These are phyloP conservation scores for Drosophila austrosaltans DNA, from an alignment of 2,888 invertebrate genomes.

Conservation along the genomic window DNA sequence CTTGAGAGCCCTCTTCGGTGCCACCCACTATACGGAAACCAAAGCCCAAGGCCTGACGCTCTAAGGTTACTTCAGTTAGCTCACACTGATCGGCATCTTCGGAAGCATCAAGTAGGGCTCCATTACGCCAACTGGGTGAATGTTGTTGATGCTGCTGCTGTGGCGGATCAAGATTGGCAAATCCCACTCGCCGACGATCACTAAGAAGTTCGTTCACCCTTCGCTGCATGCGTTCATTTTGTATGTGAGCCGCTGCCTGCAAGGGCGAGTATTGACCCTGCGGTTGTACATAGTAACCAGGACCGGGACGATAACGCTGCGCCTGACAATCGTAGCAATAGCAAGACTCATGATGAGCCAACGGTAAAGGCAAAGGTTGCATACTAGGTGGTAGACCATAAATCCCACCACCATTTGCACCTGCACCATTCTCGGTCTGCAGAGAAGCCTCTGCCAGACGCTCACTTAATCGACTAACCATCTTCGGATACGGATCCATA, in stretches of 20 bases:
- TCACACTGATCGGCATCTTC: slow-evolving; percentile 78
- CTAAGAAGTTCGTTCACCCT: slow-evolving; percentile 82
- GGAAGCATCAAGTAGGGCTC: slow-evolving; percentile 59
- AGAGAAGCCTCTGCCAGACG: slow-evolving; percentile 81
- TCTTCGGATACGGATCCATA: slow-evolving; percentile 83
- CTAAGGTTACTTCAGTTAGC: slow-evolving; percentile 87
- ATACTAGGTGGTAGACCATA: slow-evolving; percentile 77
- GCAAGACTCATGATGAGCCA: slow-evolving; percentile 82
- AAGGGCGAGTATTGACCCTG: slow-evolving; percentile 72
- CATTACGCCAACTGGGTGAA: slow-evolving; percentile 69
- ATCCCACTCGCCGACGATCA: slow-evolving; percentile 81
- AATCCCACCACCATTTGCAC: slow-evolving; percentile 57
- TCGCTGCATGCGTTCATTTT: slow-evolving; percentile 82
- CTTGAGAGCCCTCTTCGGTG: slow-evolving; percentile 97
- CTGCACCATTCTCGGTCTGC: slow-evolving; percentile 53
- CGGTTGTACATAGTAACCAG: slow-evolving; percentile 58
- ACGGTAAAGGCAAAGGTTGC: slow-evolving; percentile 62
- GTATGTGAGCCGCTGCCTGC: slow-evolving; percentile 79
- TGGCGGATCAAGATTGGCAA: slow-evolving; percentile 80
- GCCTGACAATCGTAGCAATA: slow-evolving; percentile 83
- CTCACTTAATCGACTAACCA: slow-evolving; percentile 82
- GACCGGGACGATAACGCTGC: slow-evolving; percentile 62
- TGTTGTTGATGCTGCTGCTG: slow-evolving; percentile 63
- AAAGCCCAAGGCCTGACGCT: slow-evolving; percentile 96
- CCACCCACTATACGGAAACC: slow-evolving; percentile 99